Evolutionary conservation across 2,797 vertebrate species (phyloP).

Genomic region (Sebastolobus alascanus): DNA sequence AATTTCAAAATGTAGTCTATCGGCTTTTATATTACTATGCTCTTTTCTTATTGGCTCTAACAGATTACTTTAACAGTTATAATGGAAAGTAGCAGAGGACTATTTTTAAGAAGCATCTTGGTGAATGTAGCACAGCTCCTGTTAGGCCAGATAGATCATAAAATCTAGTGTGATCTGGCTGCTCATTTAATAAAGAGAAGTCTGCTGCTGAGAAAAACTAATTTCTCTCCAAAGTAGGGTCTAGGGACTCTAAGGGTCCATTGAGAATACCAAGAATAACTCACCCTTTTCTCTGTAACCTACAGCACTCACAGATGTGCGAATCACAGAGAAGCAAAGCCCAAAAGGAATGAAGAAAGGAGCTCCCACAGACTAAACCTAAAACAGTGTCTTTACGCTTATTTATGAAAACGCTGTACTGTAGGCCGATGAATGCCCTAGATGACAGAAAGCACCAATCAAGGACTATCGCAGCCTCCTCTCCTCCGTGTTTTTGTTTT

Average conservation of each 20-base stretch:
- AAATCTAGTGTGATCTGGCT: not conserved
- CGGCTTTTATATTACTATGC: not conserved
- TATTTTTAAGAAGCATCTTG: not conserved
- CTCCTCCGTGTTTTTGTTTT: not conserved
- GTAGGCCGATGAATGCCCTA: not conserved
- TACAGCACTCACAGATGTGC: constrained; percentile 25
- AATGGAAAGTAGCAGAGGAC: not conserved
- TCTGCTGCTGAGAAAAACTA: constrained; percentile 48
- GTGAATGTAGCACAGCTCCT: not conserved
- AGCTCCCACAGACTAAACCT: not conserved
- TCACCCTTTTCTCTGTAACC: constrained; percentile 49
- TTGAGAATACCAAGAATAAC: constrained; percentile 76
- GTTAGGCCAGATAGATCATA: not conserved
- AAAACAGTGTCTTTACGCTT: not conserved
- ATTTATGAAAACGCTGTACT: not conserved
- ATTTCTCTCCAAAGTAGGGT: constrained; percentile 65
- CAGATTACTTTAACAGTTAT: not conserved
- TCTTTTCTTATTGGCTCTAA: not conserved
- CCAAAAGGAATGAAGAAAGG: not conserved
- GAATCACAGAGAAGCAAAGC: not conserved
- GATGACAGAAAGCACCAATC: constrained; percentile 7
- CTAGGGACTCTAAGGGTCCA: constrained; percentile 64
- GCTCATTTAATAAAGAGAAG: constrained; percentile 14
- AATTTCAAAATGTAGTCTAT: not conserved
- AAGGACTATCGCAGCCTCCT: not conserved